These are phyloP conservation scores for Macrotis lagotis DNA, from an alignment of 2,113 vertebrate species.

Conservation along the genomic window DNA sequence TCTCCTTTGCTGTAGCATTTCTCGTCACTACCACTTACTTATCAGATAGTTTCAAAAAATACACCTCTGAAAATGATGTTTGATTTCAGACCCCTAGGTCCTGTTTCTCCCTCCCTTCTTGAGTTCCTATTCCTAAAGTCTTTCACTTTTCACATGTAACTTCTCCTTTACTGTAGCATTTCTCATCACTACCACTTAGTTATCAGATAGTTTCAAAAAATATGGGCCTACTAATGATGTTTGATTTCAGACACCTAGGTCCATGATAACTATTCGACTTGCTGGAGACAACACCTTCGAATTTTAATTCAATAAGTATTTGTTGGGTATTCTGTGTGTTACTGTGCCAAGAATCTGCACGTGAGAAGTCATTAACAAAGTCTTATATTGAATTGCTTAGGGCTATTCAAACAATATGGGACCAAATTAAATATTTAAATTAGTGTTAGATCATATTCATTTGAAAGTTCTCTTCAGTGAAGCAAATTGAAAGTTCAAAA, in stretches of 20 bases:
- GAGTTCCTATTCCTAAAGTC: not conserved
- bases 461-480: not conserved
- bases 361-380: not conserved
- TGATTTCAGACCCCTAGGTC: not conserved
- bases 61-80: not conserved
- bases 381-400: not conserved
- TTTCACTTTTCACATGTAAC: not conserved
- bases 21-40: not conserved
- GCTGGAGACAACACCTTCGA: not conserved
- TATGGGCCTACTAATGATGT: not conserved
- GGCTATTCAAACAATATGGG: not conserved
- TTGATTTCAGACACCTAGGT: not conserved
- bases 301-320: not conserved
- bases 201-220: not conserved
- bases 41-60: not conserved
- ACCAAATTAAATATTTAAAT: not conserved
- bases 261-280: not conserved
- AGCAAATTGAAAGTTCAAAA: not conserved
- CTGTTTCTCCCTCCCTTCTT: not conserved
- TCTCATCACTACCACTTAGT: not conserved
- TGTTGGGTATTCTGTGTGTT: not conserved
- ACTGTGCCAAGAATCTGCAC: not conserved
- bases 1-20: not conserved
- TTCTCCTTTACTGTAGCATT: not conserved
- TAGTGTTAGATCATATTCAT: not conserved